phyloP scores from a whole-genome alignment of 2,113 vertebrate species.

The Oplegnathus fasciatus region DNA sequence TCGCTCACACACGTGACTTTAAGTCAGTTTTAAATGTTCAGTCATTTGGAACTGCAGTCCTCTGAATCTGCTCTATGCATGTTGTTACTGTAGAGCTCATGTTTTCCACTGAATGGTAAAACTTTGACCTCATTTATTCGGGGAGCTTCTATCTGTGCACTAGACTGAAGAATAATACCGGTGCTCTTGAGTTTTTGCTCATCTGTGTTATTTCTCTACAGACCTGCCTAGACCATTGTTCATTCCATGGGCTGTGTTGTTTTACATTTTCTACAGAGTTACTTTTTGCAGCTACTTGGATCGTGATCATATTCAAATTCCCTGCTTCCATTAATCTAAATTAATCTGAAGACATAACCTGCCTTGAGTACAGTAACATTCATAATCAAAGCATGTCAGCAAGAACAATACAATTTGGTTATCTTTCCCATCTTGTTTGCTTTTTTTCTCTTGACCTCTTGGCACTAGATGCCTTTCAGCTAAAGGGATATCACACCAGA shows the following conservation, averaged over 20 bases:
- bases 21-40: slow-evolving; percentile 56
- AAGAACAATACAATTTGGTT: background rate
- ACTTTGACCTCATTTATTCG: slow-evolving; percentile 46
- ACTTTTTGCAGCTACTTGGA: background rate
- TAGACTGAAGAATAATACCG: slow-evolving; percentile 66
- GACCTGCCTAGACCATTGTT: slow-evolving; percentile 26
- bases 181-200: slow-evolving; percentile 65
- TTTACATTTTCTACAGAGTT: background rate
- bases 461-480: slow-evolving; percentile 27
- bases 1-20: slow-evolving; percentile 48
- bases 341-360: background rate
- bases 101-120: slow-evolving; percentile 58
- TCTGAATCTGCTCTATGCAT: slow-evolving; percentile 52
- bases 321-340: background rate
- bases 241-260: slow-evolving; percentile 19
- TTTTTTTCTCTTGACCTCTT: slow-evolving; percentile 6
- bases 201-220: slow-evolving; percentile 40
- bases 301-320: background rate
- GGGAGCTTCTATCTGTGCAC: slow-evolving; percentile 48
- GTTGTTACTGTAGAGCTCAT: slow-evolving; percentile 38
- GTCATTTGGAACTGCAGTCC: slow-evolving; percentile 43
- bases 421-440: background rate
- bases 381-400: slow-evolving; percentile 15
- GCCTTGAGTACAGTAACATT: slow-evolving; percentile 11
- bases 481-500: slow-evolving; percentile 48